phyloP scores from a whole-genome alignment of 2,888 invertebrate genomes.

The Caenorhabditis angaria region DNA sequence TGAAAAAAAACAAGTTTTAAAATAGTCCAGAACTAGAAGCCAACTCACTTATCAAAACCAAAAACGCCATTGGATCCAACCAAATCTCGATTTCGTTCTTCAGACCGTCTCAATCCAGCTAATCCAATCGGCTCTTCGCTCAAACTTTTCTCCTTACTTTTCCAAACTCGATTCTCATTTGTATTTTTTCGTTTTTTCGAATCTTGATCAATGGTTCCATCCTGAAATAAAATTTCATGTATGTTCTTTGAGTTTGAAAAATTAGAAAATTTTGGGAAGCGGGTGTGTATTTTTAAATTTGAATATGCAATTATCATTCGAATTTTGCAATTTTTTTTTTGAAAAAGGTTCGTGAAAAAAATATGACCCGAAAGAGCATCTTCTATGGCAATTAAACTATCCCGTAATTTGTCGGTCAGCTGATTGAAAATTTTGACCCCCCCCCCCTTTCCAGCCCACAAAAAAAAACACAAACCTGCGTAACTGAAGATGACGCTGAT shows the following conservation, averaged over 20 bases:
- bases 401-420: too few species aligned
- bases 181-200: not conserved
- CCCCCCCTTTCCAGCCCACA: too few species aligned
- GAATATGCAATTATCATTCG: too few species aligned
- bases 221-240: not conserved
- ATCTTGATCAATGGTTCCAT: not conserved
- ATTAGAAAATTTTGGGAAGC: too few species aligned
- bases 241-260: not conserved
- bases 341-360: too few species aligned
- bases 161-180: constrained; percentile 2
- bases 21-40: not conserved
- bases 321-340: too few species aligned
- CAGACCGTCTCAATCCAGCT: not conserved
- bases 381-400: too few species aligned
- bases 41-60: not conserved
- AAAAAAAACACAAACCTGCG: not conserved
- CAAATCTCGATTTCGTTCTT: not conserved
- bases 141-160: constrained; percentile 10
- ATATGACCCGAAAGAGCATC: too few species aligned
- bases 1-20: not conserved
- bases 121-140: constrained; percentile 11
- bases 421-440: too few species aligned
- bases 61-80: not conserved
- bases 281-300: too few species aligned
- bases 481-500: constrained; percentile 2